Evolutionary conservation across 2,888 invertebrate species (phyloP), one percentile per base, ranked within the genome.

Genomic region (Trichopria drosophilae): DNA sequence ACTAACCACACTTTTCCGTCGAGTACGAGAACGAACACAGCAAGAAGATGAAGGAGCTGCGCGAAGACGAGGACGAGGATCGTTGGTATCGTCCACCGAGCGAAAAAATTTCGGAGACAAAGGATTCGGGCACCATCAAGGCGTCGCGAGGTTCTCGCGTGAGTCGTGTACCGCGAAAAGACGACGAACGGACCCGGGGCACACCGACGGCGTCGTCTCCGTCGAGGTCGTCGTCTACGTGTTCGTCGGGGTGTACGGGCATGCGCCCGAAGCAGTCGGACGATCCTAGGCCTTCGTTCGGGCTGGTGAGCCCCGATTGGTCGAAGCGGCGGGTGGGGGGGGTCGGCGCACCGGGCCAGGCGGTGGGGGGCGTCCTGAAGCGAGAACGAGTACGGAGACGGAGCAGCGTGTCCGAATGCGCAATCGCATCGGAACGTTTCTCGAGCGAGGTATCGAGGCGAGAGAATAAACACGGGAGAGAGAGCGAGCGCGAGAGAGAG

Each of bases 361-460:
- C 45, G 55, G 51, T 57, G 53, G 52, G 51, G 51, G 61, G 65
- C 66, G 64, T 66, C 69, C 63, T 64, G 62, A 63, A 64, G 58
- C 60, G 62, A 63, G 63, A 59, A 61, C 61, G 61, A 61, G 61
- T n/a, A n/a, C n/a, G n/a, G n/a, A 58, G 63, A 57, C 62, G 61
- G 61, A 60, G 60, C 59, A 56, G 62, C 58, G 64, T 67, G 68
- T 70, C 67, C 67, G 63, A 69, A 66, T 70, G 72, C 72, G 72
- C 72, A 72, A 72, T 72, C 72, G 72, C 72, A 72, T 66, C 68
- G 64, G 66, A 65, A 67, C 69, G 63, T 63, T 68, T 64, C 65
- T 59, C 61, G 64, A 66, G 63, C 65, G 67, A 69, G 67, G 64
- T 66, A 60, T 63, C 60, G 58, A 36, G 40, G 44, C 45, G 47